These are phyloP conservation scores for Anisognathus igniventris DNA, from an alignment of 2,797 vertebrate species.

Conservation along the genomic window DNA sequence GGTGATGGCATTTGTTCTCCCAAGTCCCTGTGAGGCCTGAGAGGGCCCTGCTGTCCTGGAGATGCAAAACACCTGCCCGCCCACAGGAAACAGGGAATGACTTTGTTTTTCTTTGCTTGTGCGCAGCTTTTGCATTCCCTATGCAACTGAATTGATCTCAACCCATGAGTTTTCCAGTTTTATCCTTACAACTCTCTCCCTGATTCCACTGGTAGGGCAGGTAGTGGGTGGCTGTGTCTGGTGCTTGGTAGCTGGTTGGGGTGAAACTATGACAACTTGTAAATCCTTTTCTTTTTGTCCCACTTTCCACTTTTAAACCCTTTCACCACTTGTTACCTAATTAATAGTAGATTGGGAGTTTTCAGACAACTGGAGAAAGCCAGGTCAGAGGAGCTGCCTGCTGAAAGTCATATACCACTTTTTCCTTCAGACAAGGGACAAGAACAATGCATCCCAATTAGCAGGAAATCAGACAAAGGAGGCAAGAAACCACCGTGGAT, in stretches of 20 bases:
- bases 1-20: neutral
- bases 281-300: neutral
- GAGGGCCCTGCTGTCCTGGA: neutral
- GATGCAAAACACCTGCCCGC: neutral
- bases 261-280: neutral
- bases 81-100: neutral
- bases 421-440: neutral
- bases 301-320: neutral
- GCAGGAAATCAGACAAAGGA: neutral
- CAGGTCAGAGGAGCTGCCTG: neutral
- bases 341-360: neutral
- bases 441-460: neutral
- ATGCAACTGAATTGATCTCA: too few relatives aligned
- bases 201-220: rapidly evolving
- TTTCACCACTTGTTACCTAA: neutral
- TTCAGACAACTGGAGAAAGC: neutral
- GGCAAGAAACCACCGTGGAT: neutral
- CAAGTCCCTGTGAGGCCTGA: rapidly evolving
- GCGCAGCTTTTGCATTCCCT: neutral
- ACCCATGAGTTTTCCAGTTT: neutral
- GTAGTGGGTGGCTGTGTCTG: rapidly evolving
- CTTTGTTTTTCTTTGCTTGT: neutral
- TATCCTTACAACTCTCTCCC: neutral
- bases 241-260: neutral
- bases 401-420: neutral